These are phyloP conservation scores for Cremastobaeus sp. DNA, from an alignment of 2,888 invertebrate genomes.

Conservation along the genomic window DNA sequence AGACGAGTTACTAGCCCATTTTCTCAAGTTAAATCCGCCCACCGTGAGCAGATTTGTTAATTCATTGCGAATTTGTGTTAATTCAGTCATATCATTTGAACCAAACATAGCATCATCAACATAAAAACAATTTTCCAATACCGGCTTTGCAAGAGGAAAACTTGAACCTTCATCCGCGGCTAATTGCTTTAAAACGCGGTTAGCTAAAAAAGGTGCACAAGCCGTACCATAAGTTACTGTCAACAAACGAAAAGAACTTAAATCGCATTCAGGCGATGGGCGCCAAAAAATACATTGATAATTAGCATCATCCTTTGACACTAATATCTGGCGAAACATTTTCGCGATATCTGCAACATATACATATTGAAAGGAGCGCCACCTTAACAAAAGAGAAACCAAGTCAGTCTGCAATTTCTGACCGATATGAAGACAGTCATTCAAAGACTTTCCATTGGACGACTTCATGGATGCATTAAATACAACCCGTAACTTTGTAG, in stretches of 20 bases:
- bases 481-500: too few relatives aligned
- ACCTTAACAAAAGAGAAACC: neutral
- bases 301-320: neutral
- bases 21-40: neutral
- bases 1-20: neutral
- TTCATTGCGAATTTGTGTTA: neutral
- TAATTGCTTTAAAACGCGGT: neutral
- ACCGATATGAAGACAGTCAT: too few relatives aligned
- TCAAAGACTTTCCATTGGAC: too few relatives aligned
- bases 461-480: too few relatives aligned
- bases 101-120: neutral
- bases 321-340: neutral
- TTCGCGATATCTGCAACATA: neutral
- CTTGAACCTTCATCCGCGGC: neutral
- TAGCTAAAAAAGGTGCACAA: neutral
- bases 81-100: neutral
- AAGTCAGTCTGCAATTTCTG: neutral
- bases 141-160: neutral
- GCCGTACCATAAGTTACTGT: neutral
- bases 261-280: neutral
- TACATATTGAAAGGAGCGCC: neutral
- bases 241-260: neutral
- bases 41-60: neutral
- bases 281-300: neutral
- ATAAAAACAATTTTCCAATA: neutral